Evolutionary conservation across 2,113 vertebrate species (phyloP).

Genomic region (Erythrolamprus reginae): DNA sequence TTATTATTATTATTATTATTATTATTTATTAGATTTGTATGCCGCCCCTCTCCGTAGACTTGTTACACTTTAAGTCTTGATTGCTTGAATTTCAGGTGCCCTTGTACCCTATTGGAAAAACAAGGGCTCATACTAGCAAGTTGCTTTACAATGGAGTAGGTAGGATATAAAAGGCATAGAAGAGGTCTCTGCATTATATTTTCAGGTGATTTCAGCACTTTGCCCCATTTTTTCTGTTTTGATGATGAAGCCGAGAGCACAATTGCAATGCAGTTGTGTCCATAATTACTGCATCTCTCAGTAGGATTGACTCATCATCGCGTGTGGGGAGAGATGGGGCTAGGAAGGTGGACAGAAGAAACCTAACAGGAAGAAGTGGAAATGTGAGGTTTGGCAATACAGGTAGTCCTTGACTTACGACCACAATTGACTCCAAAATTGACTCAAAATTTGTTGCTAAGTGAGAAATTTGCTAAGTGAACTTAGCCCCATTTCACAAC

Average conservation of each 20-base stretch:
- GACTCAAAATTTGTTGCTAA: not conserved
- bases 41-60: too few species aligned
- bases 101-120: not conserved
- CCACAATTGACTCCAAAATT: not conserved
- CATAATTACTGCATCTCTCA: not conserved
- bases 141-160: not conserved
- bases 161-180: not conserved
- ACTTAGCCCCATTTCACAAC: not conserved
- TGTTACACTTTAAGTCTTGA: not conserved
- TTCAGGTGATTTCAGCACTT: not conserved
- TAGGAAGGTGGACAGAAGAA: not conserved
- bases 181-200: not conserved
- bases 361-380: not conserved
- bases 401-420: not conserved
- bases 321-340: not conserved
- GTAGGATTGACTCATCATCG: not conserved
- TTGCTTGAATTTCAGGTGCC: not conserved
- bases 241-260: not conserved
- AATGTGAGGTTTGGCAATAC: not conserved
- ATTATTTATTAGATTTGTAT: too few species aligned
- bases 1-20: too few species aligned
- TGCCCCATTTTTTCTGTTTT: not conserved
- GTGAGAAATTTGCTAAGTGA: not conserved
- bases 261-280: not conserved
- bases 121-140: not conserved